A percentile compares a stretch with the other conserved stretches of the same genome.
Conservation (phyloP, 2,888 invertebrate species). For the Empis livida region DNA sequence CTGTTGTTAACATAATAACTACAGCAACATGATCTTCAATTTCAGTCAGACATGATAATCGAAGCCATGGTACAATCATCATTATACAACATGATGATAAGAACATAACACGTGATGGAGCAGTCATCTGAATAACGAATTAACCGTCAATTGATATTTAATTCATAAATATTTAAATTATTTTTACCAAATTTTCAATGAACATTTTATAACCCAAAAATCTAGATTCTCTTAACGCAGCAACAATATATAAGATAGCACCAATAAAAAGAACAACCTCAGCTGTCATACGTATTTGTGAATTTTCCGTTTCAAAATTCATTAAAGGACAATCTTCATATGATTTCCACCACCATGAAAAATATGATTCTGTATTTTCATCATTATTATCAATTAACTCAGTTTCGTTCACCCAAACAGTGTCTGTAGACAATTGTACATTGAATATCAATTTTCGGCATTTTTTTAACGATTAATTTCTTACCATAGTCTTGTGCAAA, state of each 20-base stretch:
- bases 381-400: background rate
- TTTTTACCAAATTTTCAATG: slow-evolving; percentile 77
- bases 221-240: slow-evolving; percentile 74
- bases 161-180: no score
- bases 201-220: slow-evolving; percentile 91
- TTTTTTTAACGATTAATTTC: no score
- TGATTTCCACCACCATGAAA: slow-evolving; percentile 30
- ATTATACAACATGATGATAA: slow-evolving; percentile 83
- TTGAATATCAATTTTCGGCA: no score
- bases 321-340: slow-evolving; percentile 33
- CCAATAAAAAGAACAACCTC: slow-evolving; percentile 72
- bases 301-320: slow-evolving; percentile 28
- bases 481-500: slow-evolving; percentile 1
- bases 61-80: slow-evolving; percentile 69
- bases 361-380: background rate
- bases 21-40: slow-evolving; percentile 87
- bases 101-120: slow-evolving; percentile 87
- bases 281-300: slow-evolving; percentile 55
- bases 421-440: background rate
- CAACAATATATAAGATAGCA: slow-evolving; percentile 69
- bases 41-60: slow-evolving; percentile 72
- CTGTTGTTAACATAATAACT: slow-evolving; percentile 87
- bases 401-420: slow-evolving; percentile 4
- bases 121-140: slow-evolving; percentile 54
- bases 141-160: background rate